Evolutionary conservation across 2,797 vertebrate species (phyloP).

Genomic region (Poeciliopsis gracilis): DNA sequence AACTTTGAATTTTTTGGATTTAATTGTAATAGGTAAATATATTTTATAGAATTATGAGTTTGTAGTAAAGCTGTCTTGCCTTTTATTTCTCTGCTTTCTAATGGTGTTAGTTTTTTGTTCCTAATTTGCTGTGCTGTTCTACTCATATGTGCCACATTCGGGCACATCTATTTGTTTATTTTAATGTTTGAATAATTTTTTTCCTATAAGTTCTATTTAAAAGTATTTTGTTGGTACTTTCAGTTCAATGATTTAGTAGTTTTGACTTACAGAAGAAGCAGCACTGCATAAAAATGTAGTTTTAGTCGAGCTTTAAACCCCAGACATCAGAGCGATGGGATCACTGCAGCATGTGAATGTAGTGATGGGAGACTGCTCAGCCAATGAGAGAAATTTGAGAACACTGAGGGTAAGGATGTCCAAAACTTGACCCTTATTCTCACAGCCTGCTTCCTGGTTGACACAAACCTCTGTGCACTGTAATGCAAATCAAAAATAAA

Average conservation of each 20-base stretch:
- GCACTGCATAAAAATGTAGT: not conserved
- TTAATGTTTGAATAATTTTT: not conserved
- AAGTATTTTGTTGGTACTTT: not conserved
- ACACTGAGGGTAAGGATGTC: slow-evolving; percentile 15
- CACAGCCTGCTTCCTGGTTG: slow-evolving; percentile 27
- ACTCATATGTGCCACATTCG: not conserved
- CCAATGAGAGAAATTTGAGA: slow-evolving; percentile 38
- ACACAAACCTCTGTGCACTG: not conserved
- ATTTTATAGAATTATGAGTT: not conserved
- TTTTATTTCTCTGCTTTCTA: not conserved
- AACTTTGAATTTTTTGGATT: not conserved
- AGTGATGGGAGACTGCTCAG: slow-evolving; percentile 17
- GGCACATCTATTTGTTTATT: not conserved
- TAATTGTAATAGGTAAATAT: not conserved
- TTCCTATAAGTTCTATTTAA: not conserved
- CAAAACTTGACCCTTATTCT: slow-evolving; percentile 25
- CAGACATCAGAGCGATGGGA: slow-evolving; percentile 10
- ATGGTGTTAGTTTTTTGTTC: not conserved
- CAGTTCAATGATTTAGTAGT: not conserved
- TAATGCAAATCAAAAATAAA: not conserved
- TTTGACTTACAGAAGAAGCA: not conserved
- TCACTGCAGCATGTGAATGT: slow-evolving; percentile 25
- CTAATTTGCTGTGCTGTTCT: not conserved
- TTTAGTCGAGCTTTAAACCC: not conserved
- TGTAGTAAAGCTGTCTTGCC: not conserved